These are phyloP conservation scores for Motacilla alba DNA, from an alignment of 2,113 vertebrate genomes.

Conservation along the genomic window DNA sequence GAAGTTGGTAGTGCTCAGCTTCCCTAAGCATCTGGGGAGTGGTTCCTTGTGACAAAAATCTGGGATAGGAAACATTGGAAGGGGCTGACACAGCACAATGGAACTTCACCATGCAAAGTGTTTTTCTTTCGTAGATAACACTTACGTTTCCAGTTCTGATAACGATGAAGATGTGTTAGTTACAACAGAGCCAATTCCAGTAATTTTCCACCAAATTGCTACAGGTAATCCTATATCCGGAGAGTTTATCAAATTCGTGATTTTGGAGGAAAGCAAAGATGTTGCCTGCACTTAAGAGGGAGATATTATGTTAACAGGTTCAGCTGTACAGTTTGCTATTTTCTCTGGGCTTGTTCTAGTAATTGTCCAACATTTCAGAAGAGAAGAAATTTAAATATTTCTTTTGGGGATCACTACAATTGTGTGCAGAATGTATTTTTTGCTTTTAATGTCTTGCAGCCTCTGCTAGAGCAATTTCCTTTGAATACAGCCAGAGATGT, in stretches of 20 bases:
- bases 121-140: constrained; percentile 80
- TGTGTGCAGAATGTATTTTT: neutral
- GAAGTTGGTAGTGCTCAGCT: neutral
- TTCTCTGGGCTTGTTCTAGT: neutral
- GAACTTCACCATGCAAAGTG: neutral
- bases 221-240: constrained; percentile 75
- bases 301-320: neutral
- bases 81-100: neutral
- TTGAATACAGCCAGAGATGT: neutral
- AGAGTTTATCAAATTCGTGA: neutral
- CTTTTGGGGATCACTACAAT: neutral
- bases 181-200: constrained; percentile 87
- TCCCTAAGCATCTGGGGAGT: neutral
- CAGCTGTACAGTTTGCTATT: neutral
- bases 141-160: constrained; percentile 89
- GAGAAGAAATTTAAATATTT: neutral
- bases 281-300: neutral
- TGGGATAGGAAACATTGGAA: neutral
- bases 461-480: neutral
- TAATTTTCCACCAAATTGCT: constrained; percentile 88
- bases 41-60: neutral
- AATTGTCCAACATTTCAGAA: neutral
- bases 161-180: constrained; percentile 90
- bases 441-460: neutral
- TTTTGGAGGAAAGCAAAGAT: neutral